These are phyloP conservation scores for Frankliniella fusca DNA, from an alignment of 2,888 invertebrate species.

Conservation along the genomic window DNA sequence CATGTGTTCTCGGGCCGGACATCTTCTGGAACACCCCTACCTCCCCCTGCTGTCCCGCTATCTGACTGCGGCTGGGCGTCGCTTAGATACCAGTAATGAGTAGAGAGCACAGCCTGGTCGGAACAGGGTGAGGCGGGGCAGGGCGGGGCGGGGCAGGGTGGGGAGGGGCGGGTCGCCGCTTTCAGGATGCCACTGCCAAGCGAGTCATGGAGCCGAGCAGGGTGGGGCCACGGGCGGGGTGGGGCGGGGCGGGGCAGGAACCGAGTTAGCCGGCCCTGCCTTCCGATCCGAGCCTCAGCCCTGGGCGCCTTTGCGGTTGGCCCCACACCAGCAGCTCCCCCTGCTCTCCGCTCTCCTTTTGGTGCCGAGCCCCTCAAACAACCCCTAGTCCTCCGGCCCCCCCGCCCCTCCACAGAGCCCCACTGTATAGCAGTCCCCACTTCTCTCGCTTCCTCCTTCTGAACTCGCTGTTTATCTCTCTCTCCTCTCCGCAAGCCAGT, in stretches of 20 bases:
- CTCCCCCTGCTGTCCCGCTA: not conserved
- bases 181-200: no score
- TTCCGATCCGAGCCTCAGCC: not conserved
- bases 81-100: constrained; percentile 10
- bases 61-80: not conserved
- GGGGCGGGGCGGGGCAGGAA: no score
- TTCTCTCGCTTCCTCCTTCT: not conserved
- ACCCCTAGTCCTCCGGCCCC: not conserved
- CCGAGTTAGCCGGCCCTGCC: not conserved
- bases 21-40: not conserved
- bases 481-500: not conserved
- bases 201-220: no score
- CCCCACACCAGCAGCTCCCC: not conserved
- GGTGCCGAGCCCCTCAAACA: not conserved
- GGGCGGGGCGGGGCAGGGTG: no score
- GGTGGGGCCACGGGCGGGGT: no score
- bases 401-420: not conserved
- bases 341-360: not conserved
- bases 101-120: not conserved
- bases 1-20: no score
- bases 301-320: not conserved
- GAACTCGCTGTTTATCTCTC: not conserved
- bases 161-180: no score
- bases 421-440: no score
- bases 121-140: not conserved